phyloP scores from a whole-genome alignment of 1,140 invertebrate genomes.

The Drosophila parabipectinata region DNA sequence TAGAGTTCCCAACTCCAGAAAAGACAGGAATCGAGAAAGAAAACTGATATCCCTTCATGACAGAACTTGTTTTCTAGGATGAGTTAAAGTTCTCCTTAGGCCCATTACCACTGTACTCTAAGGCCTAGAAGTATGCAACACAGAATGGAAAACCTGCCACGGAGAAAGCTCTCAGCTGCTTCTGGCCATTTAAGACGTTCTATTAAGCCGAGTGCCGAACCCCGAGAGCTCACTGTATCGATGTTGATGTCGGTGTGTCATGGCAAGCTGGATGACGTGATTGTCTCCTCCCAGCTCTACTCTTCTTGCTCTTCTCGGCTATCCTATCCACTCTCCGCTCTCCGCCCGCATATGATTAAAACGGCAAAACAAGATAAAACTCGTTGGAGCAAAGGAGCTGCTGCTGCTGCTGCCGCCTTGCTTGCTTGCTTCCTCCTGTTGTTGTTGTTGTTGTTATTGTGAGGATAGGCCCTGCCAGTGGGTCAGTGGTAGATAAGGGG shows the following conservation, averaged over 20 bases:
- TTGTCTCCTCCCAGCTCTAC: constrained; percentile 46
- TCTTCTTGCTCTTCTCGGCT: constrained; percentile 8
- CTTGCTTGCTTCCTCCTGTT: constrained; percentile 16
- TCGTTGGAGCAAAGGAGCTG: constrained; percentile 72
- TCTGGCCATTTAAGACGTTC: constrained; percentile 2
- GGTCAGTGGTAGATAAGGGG: constrained; percentile 11
- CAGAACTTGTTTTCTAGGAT: too few species aligned
- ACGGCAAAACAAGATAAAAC: constrained; percentile 81
- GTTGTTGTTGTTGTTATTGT: constrained; percentile 56
- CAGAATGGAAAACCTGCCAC: constrained; percentile 3
- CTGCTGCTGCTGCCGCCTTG: constrained; percentile 37
- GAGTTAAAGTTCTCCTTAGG: background rate
- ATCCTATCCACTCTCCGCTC: constrained; percentile 33
- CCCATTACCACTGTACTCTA: constrained; percentile 6
- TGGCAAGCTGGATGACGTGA: constrained; percentile 78
- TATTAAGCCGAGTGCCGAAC: background rate
- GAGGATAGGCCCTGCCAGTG: constrained; percentile 36
- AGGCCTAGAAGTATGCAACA: constrained; percentile 22
- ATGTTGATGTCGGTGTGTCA: constrained; percentile 62
- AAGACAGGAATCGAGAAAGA: too few species aligned
- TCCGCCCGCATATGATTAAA: constrained; percentile 80
- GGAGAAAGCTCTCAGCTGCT: constrained; percentile 4
- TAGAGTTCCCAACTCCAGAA: too few species aligned
- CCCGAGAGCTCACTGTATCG: constrained; percentile 45
- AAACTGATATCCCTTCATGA: background rate